Percentiles rank a stretch among this genome's conserved stretches.
phyloP scores from a whole-genome alignment of 1,140 invertebrate species.

The Anthonomus grandis region DNA sequence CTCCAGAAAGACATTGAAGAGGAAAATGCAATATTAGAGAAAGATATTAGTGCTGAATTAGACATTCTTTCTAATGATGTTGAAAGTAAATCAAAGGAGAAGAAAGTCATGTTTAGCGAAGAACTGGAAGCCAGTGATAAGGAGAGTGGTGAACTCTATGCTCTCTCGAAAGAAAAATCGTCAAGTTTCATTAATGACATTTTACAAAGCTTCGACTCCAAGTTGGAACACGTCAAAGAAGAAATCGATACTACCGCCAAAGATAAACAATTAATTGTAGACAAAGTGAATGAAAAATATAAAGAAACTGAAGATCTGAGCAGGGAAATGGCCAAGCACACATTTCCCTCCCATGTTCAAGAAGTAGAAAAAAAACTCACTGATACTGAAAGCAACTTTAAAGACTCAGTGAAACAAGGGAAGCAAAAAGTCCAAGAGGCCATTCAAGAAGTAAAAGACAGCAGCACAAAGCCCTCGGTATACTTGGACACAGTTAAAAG shows the following conservation, averaged over 20 bases:
- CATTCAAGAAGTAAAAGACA: not conserved
- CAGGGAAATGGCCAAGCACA: slow-evolving; percentile 11
- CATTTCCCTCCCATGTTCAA: not conserved
- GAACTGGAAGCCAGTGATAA: not conserved
- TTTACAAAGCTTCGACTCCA: slow-evolving; percentile 26
- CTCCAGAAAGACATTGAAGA: not conserved
- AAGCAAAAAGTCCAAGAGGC: not conserved
- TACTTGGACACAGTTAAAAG: not conserved
- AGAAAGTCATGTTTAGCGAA: slow-evolving; percentile 21
- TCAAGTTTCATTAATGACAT: slow-evolving; percentile 25
- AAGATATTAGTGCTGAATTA: not conserved
- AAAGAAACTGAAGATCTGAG: slow-evolving; percentile 24
- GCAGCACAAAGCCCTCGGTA: not conserved
- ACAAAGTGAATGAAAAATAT: slow-evolving; percentile 29
- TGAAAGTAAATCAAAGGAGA: slow-evolving; percentile 2
- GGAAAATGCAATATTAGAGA: not conserved
- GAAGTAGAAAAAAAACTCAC: too few species aligned
- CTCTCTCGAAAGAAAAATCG: slow-evolving; percentile 10
- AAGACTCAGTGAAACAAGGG: not conserved
- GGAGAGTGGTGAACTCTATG: not conserved
- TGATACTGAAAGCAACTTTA: too few species aligned
- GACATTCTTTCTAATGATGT: not conserved
- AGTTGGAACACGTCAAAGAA: slow-evolving; percentile 27
- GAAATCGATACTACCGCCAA: slow-evolving; percentile 1
- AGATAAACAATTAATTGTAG: slow-evolving; percentile 14